phyloP scores from a whole-genome alignment of 2,888 invertebrate genomes.

The Lypha dubia region DNA sequence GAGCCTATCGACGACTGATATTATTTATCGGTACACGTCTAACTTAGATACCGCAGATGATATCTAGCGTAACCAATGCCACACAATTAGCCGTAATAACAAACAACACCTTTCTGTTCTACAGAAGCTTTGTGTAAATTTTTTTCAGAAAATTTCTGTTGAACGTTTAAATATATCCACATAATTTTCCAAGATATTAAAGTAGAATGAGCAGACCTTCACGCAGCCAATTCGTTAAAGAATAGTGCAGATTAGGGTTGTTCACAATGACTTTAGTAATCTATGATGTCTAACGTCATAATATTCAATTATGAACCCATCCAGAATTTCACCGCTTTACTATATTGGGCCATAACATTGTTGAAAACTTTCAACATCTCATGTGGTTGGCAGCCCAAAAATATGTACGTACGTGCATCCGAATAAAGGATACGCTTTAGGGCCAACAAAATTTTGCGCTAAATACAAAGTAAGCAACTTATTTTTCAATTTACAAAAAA shows the following conservation, averaged over 20 bases:
- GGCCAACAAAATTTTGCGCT: conserved; percentile 75
- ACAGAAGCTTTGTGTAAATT: conserved; percentile 83
- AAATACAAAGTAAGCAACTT: conserved; percentile 52
- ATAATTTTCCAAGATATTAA: conserved; percentile 89
- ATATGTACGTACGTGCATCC: conserved; percentile 84
- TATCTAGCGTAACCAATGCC: conserved; percentile 80
- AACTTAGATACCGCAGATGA: conserved; percentile 83
- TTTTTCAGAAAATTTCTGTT: conserved; percentile 84
- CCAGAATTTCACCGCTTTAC: conserved; percentile 73
- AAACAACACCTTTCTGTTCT: conserved; percentile 83
- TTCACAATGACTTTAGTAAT: conserved; percentile 74
- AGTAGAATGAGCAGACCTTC: conserved; percentile 86
- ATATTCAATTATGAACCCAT: conserved; percentile 73
- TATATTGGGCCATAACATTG: conserved; percentile 80
- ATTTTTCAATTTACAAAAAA: conserved; percentile 42
- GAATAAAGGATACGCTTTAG: conserved; percentile 84
- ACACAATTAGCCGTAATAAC: conserved; percentile 85
- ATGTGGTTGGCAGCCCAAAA: conserved; percentile 83
- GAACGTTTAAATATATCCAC: conserved; percentile 87
- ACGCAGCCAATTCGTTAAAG: conserved; percentile 76
- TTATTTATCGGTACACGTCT: not conserved
- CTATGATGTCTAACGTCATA: conserved; percentile 74
- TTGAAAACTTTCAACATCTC: conserved; percentile 78
- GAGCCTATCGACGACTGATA: too few relatives aligned
- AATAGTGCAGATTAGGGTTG: conserved; percentile 73